Evolutionary conservation across 2,797 vertebrate genomes (phyloP).

Genomic region (Mus minutoides): DNA sequence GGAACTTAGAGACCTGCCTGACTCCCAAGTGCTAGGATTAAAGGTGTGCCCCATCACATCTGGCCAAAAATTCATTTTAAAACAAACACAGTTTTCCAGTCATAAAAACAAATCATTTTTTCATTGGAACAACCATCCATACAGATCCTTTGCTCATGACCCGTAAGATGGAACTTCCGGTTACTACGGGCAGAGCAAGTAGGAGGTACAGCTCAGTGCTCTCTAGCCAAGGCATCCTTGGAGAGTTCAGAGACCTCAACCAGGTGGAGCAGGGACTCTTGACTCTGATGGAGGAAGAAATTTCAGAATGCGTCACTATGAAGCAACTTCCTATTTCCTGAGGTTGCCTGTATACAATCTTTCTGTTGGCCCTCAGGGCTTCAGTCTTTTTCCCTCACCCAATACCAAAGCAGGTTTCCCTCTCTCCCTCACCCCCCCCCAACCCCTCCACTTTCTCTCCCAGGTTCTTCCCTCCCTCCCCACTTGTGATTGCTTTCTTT

Average conservation of each 20-base stretch:
- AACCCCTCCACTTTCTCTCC: too few relatives aligned
- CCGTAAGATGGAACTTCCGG: neutral
- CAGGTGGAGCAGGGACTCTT: neutral
- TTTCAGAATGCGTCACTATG: neutral
- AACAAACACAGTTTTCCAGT: neutral
- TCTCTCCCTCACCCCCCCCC: too few relatives aligned
- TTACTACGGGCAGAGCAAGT: neutral
- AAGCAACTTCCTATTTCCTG: neutral
- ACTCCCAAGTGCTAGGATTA: neutral
- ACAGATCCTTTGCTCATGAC: neutral
- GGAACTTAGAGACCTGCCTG: neutral
- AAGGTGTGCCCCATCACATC: neutral
- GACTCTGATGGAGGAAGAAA: neutral
- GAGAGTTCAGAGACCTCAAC: neutral
- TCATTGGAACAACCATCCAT: neutral
- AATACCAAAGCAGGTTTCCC: too few relatives aligned
- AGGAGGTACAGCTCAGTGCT: neutral
- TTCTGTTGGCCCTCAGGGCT: too few relatives aligned
- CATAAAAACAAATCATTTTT: neutral
- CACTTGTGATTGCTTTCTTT: too few relatives aligned
- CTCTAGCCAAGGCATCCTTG: neutral
- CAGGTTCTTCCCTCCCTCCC: too few relatives aligned
- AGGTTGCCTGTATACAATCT: too few relatives aligned
- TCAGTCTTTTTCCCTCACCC: too few relatives aligned
- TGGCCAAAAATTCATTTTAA: constrained; percentile 14